A percentile compares a stretch with the other conserved stretches of the same genome.
Evolutionary conservation across 2,888 invertebrate genomes (phyloP).

Genomic region (Scaptomyza polygonia): DNA sequence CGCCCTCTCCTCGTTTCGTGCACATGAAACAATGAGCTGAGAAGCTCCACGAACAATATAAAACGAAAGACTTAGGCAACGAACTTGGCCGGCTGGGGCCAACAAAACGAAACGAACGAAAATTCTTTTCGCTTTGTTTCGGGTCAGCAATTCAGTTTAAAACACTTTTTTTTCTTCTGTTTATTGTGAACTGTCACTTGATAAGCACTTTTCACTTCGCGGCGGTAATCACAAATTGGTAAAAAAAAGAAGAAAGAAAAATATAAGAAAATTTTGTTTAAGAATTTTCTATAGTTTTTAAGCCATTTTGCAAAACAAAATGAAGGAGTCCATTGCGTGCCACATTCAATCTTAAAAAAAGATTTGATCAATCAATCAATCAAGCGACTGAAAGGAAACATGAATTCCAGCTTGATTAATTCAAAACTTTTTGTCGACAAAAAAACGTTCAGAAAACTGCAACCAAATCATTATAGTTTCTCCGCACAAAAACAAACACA

Average conservation of each 20-base stretch:
- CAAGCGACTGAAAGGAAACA: background rate
- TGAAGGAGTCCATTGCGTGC: background rate
- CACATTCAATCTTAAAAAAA: background rate
- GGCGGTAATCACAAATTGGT: constrained; percentile 1
- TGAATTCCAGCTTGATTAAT: background rate
- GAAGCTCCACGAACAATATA: constrained; percentile 19
- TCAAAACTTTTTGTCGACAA: background rate
- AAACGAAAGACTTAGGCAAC: constrained; percentile 68
- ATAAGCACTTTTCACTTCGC: constrained; percentile 12
- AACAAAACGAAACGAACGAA: constrained; percentile 18
- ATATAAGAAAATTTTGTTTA: too few relatives aligned
- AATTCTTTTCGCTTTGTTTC: constrained; percentile 40
- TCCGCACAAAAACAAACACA: background rate
- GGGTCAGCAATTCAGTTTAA: constrained; percentile 39
- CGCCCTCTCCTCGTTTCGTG: background rate
- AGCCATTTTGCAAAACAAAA: too few relatives aligned
- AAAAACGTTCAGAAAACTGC: background rate
- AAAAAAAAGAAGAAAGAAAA: too few relatives aligned
- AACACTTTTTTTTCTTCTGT: constrained; percentile 7
- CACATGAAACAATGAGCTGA: constrained; percentile 47
- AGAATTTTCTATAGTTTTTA: too few relatives aligned
- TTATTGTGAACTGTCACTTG: constrained; percentile 40
- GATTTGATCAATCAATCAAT: constrained; percentile 1
- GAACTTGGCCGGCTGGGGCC: constrained; percentile 52
- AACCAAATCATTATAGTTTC: background rate